phyloP scores from a whole-genome alignment of 1,140 invertebrate species.

The Aphelinus certus region DNA sequence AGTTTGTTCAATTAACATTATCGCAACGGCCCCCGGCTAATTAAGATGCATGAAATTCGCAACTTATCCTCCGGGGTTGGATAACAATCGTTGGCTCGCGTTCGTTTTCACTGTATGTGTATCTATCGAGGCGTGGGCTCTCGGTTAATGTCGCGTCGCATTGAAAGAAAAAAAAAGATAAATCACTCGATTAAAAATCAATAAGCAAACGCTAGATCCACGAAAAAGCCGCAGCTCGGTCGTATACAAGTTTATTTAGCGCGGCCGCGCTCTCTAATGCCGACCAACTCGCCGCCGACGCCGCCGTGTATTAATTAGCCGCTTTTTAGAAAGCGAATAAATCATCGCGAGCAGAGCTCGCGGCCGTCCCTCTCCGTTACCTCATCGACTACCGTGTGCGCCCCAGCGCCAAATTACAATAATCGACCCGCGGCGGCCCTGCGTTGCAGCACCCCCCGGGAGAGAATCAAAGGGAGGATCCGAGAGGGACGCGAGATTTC shows the following conservation, averaged over 20 bases:
- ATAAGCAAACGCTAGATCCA: neutral
- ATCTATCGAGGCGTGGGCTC: too few species aligned
- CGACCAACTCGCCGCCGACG: too few species aligned
- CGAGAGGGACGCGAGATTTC: too few species aligned
- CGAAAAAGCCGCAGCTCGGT: neutral
- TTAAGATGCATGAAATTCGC: conserved; percentile 13
- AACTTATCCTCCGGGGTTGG: neutral
- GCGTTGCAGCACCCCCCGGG: too few species aligned
- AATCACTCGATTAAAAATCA: conserved; percentile 27
- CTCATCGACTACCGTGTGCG: too few species aligned
- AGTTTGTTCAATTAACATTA: neutral
- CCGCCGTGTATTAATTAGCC: conserved; percentile 17
- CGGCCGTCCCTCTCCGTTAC: too few species aligned
- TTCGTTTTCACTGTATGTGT: conserved; percentile 21
- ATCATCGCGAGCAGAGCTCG: conserved; percentile 16
- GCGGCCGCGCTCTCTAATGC: too few species aligned
- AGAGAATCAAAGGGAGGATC: too few species aligned
- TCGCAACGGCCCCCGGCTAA: neutral
- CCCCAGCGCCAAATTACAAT: too few species aligned
- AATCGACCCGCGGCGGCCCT: too few species aligned
- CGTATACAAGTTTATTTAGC: too few species aligned
- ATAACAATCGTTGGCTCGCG: neutral
- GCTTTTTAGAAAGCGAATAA: conserved; percentile 36
- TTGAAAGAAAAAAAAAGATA: neutral
- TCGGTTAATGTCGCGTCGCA: too few species aligned